Evolutionary conservation across 2,888 invertebrate genomes (phyloP), one percentile per base, ranked within the genome.

Genomic region (Lypha dubia): DNA sequence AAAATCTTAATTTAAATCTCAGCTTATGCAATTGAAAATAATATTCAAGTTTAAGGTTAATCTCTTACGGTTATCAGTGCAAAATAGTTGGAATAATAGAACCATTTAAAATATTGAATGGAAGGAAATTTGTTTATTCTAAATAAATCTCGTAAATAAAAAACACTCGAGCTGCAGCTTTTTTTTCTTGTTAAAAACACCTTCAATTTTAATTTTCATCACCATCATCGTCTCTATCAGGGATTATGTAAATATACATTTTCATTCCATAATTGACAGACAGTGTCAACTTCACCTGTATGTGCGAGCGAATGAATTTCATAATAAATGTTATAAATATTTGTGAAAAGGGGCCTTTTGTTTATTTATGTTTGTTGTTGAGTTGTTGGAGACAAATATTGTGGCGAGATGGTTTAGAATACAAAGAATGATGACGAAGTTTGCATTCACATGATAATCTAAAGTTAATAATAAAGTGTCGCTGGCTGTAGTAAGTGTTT

Each of bases 1-100:
- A 13, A 24, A 22, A 53, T 20, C 51, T 24, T 53, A 53, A 51
- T 53, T 53, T 1, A 53, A 56, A 15, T 24, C 28, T 28, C n/a
- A 15, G 28, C n/a, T 56, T 8, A 28, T 8, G 9, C 17, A 35
- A 3, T 3, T 58, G 22, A 58, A 35, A 56, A 56, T 28, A 28
- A 35, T 35, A 73, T 73, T 71, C 84, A 84, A 84, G 81, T 84
- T 80, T 49, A 81, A 84, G 77, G 81, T 77, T 51, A 35, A 77
- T 2, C 8, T 41, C 17, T 13, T 79, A 68, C 79, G 75, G 79
- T 75, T 83, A 79, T 75, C 41, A 11, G n/a, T 32, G n/a, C 17
- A 62, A 58, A 35, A 51, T 44, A 51, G 20, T 24, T 13, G 1
- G 0, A 17, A 44, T 24, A 20, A 41, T 38, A 56, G n/a, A 44